These are phyloP conservation scores for Oryctolagus cuniculus DNA, from an alignment of 2,113 vertebrate species.

Conservation along the genomic window DNA sequence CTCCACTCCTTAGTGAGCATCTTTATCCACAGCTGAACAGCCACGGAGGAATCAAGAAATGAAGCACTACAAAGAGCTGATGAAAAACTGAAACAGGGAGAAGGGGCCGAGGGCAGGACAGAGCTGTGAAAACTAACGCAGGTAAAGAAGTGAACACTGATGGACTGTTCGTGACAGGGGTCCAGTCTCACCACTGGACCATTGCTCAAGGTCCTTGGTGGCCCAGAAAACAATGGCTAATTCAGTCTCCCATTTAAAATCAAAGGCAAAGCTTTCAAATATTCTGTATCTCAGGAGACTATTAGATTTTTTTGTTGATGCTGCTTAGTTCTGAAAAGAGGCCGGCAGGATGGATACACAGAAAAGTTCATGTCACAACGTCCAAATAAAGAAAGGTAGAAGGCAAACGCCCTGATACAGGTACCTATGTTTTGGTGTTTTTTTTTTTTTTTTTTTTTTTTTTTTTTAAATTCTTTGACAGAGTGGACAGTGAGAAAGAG, in stretches of 20 bases:
- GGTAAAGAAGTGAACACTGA: background rate
- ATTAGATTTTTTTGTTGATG: background rate
- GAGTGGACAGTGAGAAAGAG: too few relatives aligned
- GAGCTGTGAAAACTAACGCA: background rate
- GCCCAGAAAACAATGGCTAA: background rate
- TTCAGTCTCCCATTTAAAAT: background rate
- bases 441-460: too few relatives aligned
- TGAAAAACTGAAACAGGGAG: background rate
- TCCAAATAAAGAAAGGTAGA: background rate
- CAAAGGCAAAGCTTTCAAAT: background rate
- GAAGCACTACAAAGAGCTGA: background rate
- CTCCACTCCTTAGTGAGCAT: background rate
- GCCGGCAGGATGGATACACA: background rate
- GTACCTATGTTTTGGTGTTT: background rate
- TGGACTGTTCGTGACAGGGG: too few relatives aligned
- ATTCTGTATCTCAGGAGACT: background rate
- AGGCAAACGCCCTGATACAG: background rate
- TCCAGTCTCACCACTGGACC: background rate
- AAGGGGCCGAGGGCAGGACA: background rate
- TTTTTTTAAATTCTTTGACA: too few relatives aligned
- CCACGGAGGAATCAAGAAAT: conserved; percentile 14
- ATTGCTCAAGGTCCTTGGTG: background rate
- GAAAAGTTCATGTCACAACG: background rate
- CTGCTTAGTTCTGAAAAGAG: background rate
- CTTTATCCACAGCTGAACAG: conserved; percentile 31